Evolutionary conservation across 2,113 vertebrate genomes (phyloP).

Genomic region (Prolemur simus): DNA sequence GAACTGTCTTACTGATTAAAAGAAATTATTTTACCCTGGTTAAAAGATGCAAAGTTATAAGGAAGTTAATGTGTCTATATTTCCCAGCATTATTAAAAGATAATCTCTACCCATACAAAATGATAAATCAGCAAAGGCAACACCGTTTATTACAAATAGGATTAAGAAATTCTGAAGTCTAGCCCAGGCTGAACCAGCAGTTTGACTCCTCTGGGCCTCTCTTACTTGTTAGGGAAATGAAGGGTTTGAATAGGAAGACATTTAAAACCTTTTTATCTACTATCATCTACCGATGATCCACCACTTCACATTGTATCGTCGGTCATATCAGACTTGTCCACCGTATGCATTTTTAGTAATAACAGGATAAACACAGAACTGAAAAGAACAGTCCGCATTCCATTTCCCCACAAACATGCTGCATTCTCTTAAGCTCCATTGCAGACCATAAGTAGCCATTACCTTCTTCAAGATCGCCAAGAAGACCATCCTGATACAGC

Average conservation of each 20-base stretch:
- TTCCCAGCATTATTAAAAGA: neutral
- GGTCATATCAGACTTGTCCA: neutral
- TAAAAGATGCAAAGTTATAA: slow-evolving; percentile 41
- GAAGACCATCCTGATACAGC: neutral
- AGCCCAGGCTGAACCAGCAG: neutral
- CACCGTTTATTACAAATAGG: neutral
- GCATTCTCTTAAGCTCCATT: neutral
- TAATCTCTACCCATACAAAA: neutral
- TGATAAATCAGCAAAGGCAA: neutral
- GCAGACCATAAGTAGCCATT: neutral
- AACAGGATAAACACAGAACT: neutral
- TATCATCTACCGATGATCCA: neutral
- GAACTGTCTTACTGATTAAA: neutral
- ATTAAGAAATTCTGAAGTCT: neutral
- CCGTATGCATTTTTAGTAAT: neutral
- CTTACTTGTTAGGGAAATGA: neutral
- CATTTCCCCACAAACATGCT: neutral
- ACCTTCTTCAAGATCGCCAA: neutral
- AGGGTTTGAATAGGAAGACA: neutral
- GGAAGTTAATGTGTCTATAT: neutral
- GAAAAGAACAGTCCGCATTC: neutral
- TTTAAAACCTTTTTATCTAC: neutral
- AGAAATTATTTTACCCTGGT: slow-evolving; percentile 30
- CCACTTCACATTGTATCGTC: neutral
- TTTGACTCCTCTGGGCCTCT: neutral